A percentile compares a stretch with the other conserved stretches of the same genome.
Conservation (phyloP, 1,140 invertebrate genomes). For the Macrocentrus cingulum region DNA sequence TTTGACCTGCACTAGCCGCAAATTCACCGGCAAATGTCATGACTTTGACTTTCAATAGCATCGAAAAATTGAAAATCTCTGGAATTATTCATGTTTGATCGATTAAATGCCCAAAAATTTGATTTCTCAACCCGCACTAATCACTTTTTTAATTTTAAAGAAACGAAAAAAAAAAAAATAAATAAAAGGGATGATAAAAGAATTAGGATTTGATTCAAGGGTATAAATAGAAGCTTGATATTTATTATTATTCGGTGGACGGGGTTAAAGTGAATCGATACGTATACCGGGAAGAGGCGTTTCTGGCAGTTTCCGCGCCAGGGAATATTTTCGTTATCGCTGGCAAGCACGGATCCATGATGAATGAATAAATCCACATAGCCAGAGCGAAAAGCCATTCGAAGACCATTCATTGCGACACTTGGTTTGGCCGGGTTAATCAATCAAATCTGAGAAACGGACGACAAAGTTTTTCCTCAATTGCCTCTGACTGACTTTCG, state of each 20-base stretch:
- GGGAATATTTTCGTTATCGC: constrained; percentile 18
- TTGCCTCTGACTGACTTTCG: constrained; percentile 19
- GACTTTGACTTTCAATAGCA: constrained; percentile 36
- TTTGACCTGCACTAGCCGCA: constrained; percentile 36
- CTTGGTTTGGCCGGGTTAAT: constrained; percentile 21
- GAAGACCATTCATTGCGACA: constrained; percentile 23
- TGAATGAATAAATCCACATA: constrained; percentile 22
- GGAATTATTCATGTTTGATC: too few relatives aligned
- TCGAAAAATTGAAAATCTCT: too few relatives aligned
- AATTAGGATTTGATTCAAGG: too few relatives aligned
- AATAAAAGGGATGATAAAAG: too few relatives aligned
- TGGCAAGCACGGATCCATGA: constrained; percentile 11
- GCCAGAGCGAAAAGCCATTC: constrained; percentile 5
- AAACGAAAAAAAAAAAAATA: too few relatives aligned
- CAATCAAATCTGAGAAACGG: constrained; percentile 24
- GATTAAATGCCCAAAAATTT: too few relatives aligned
- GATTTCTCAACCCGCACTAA: too few relatives aligned
- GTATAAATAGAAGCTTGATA: too few relatives aligned
- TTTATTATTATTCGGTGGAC: neutral
- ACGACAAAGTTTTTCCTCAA: constrained; percentile 20
- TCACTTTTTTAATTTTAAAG: too few relatives aligned
- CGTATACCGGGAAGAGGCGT: constrained; percentile 3
- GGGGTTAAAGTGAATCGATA: neutral
- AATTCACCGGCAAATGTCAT: constrained; percentile 44
- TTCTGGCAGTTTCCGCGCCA: neutral